Conservation (phyloP, 2,113 vertebrate genomes). For the Orycteropus afer region DNA sequence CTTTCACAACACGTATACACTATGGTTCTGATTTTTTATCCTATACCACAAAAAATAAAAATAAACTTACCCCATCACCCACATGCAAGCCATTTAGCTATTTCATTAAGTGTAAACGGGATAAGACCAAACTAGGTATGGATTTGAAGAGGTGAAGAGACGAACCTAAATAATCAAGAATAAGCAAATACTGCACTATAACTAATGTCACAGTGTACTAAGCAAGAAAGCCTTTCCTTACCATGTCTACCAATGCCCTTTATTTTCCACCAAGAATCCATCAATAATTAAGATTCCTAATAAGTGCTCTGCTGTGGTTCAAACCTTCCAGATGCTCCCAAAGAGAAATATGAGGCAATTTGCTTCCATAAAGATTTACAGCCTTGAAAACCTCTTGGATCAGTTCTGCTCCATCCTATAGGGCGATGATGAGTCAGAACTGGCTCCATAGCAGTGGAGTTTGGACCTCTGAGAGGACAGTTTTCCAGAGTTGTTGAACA, state of each 20-base stretch:
- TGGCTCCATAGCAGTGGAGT: too few relatives aligned
- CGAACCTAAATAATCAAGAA: neutral
- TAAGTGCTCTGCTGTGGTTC: too few relatives aligned
- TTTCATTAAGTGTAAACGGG: neutral
- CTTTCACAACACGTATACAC: neutral
- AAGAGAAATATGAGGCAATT: too few relatives aligned
- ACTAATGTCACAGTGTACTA: neutral
- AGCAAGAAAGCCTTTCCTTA: neutral
- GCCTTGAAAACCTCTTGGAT: too few relatives aligned
- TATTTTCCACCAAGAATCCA: neutral
- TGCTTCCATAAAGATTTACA: too few relatives aligned
- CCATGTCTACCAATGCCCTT: neutral
- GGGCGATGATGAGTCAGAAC: too few relatives aligned
- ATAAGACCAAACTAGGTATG: neutral
- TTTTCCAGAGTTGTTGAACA: too few relatives aligned
- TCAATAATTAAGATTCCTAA: neutral
- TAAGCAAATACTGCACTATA: neutral
- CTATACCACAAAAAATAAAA: neutral
- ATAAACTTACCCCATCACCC: neutral
- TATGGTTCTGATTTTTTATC: neutral
- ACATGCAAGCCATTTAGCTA: neutral
- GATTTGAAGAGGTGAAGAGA: neutral
- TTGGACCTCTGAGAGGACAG: too few relatives aligned
- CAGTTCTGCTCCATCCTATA: too few relatives aligned
- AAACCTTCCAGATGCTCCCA: too few relatives aligned